Percentiles rank a stretch among this genome's conserved stretches.
These are phyloP conservation scores for Spodoptera litura DNA, from an alignment of 1,140 invertebrate species.

Conservation along the genomic window DNA sequence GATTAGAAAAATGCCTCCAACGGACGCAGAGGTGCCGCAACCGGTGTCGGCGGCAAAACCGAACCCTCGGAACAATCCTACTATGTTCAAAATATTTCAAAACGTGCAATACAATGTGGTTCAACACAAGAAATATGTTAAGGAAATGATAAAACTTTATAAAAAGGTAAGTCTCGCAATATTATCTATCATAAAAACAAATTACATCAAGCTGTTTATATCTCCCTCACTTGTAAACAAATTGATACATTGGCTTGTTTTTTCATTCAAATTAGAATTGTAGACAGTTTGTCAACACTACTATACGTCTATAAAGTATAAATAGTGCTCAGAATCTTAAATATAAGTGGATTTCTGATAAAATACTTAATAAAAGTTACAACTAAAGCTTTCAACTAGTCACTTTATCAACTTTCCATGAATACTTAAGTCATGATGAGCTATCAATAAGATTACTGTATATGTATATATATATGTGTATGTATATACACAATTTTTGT, in stretches of 20 bases:
- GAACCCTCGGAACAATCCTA: conserved; percentile 79
- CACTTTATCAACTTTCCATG: too few species aligned
- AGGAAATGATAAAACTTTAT: conserved; percentile 87
- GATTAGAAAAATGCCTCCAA: conserved; percentile 65
- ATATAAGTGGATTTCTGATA: not conserved
- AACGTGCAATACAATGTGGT: conserved; percentile 88
- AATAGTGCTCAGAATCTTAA: not conserved
- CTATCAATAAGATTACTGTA: too few species aligned
- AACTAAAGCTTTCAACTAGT: too few species aligned
- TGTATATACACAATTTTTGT: too few species aligned
- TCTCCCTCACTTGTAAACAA: too few species aligned
- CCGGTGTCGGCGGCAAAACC: conserved; percentile 59
- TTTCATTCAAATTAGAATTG: too few species aligned
- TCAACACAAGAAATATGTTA: conserved; percentile 87
- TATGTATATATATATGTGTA: too few species aligned
- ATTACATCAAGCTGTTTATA: not conserved
- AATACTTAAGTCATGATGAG: too few species aligned
- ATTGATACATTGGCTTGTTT: too few species aligned
- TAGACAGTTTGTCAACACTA: too few species aligned
- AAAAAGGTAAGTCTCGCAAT: conserved; percentile 79
- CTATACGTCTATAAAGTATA: too few species aligned
- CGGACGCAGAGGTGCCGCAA: conserved; percentile 64
- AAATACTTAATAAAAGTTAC: not conserved
- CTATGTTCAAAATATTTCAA: conserved; percentile 86
- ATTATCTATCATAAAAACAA: not conserved